Evolutionary conservation across 2,113 vertebrate species (phyloP).

Genomic region (Trichechus manatus): DNA sequence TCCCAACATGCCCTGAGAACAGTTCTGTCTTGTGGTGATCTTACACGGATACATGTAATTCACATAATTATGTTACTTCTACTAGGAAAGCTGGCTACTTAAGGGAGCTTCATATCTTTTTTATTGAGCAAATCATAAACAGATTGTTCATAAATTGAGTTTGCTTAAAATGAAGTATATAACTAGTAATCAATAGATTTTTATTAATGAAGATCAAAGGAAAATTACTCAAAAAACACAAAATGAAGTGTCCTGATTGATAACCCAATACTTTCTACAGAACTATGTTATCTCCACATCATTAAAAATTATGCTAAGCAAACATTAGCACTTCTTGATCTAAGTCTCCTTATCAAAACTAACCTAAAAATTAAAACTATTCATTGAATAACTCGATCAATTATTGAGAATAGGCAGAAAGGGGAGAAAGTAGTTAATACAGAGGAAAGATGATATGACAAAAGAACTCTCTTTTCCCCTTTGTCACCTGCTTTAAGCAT

Average conservation of each 20-base stretch:
- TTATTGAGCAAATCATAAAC: conserved; percentile 58
- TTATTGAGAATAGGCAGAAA: neutral
- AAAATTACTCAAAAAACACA: neutral
- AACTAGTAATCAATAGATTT: conserved; percentile 9
- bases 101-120: neutral
- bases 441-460: neutral
- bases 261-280: neutral
- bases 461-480: neutral
- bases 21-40: neutral
- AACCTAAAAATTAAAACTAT: neutral
- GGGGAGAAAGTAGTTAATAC: neutral
- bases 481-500: neutral
- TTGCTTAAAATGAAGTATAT: conserved; percentile 44
- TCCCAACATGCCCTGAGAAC: neutral
- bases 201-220: conserved; percentile 15
- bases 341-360: conserved; percentile 7
- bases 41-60: neutral
- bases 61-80: conserved; percentile 16
- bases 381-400: conserved; percentile 14
- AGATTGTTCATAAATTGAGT: neutral
- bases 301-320: conserved; percentile 19
- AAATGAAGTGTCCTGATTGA: neutral
- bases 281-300: conserved; percentile 33
- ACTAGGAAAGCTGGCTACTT: neutral
- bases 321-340: neutral